Base-by-base conservation (phyloP, 1,140 invertebrate species). In the Leptonema lineaticorne region DNA sequence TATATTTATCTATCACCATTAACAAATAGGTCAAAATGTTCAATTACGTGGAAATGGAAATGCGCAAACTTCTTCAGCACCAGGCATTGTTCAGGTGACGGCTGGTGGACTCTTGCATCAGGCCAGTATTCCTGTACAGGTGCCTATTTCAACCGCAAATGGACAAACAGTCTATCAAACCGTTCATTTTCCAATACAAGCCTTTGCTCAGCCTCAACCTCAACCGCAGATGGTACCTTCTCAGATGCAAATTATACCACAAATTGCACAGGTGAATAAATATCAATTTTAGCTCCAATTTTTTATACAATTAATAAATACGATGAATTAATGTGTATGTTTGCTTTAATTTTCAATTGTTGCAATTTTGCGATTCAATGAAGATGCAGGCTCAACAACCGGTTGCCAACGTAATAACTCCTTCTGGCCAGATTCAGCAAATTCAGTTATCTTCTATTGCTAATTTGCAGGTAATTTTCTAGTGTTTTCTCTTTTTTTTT, bases 161-260 rank as follows among this genome's bases (percentile, higher is more conserved):
- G 95, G 95, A 0, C 94, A 97, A 78, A 96, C 94, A 0, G 87
- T 96, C 60, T 94, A 94, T 77, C 94, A 97, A 76, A 96, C 94
- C 0, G 89, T 96, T 0, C 94, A 97, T 78, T 89, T 97, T 74
- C 94, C 94, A 0, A 84, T 95, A 20, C 92, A 95, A 79, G 83
- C 90, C 0, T 81, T 92, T 1, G 84, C 87, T 77, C 85, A 83
- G 76, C 85, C 76, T 67, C 84, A 73, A 78, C 81, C 79, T 58
- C 80, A 84, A 67, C 33, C 50, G 1, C 78, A 84, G 9, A 76
- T 81, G 68, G 62, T 82, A 68, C 81, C 77, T 26, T 79, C 80
- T 16, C 84, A 85, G 71, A 79, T 85, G 22, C 91, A 93, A 78
- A 89, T 93, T 74, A 89, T 92, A 75, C 91, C 89, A 6, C 91